Evolutionary conservation across 2,888 invertebrate species (phyloP), one percentile per base, ranked within the genome.

Genomic region (Nebria brevicollis): DNA sequence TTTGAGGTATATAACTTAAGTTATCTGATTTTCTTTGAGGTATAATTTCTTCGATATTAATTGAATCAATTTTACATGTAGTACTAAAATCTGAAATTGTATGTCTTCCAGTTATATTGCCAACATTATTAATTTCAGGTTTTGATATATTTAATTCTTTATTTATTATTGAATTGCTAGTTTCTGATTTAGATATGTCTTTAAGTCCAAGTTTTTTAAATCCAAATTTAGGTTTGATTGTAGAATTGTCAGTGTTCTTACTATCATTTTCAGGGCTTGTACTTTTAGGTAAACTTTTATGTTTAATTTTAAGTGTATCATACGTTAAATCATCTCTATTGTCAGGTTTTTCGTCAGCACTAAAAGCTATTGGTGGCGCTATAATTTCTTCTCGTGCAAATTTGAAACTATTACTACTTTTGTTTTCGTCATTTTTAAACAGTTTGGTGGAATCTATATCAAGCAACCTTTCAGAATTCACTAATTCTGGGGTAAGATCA

Each of bases 321-420:
- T 79, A 79, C n/a, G 79, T 79, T 25, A 79, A 75, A 75, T 79
- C 79, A 43, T 79, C 79, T 20, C 11, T 34, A 20, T 25, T 34
- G 2, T 34, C 54, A 8, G 25, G 10, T 25, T 70, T 70, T 11
- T 70, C 26, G 6, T 11, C 20, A 70, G 20, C 5, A 70, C 25
- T 70, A 70, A 70, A 70, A 26, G 13, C 25, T 5, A 70, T 15
- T 15, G 70, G 70, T 70, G 70, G 70, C 25, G 13, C 26, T 25
- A 70, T 25, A 70, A 70, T 54, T 54, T 8, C 11, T 54, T 54
- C 70, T 70, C 5, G 34, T 0, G 70, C 34, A 20, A 70, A 34
- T 70, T 70, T 20, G 2, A 34, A 13, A 10, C 34, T 15, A 3
- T n/a, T 1, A 65, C 2, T 25, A 15, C 11, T 25, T 66, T 13